Evolutionary conservation across 2,888 invertebrate species (phyloP).

Genomic region (Ferdinandea cuprea): DNA sequence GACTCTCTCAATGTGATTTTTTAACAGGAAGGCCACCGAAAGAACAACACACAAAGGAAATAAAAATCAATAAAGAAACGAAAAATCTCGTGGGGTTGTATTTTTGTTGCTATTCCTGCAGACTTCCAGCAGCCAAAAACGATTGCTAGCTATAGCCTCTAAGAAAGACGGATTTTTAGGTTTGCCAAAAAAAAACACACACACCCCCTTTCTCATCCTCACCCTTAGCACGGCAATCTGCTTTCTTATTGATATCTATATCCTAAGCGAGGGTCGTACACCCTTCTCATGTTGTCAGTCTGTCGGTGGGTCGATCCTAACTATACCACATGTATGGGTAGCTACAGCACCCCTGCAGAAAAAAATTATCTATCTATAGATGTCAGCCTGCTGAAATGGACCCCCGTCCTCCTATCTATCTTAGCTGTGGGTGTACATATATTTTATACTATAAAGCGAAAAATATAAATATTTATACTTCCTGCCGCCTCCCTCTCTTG

Average conservation of each 20-base stretch:
- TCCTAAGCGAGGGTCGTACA: conserved; percentile 21
- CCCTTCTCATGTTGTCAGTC: neutral
- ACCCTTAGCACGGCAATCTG: conserved; percentile 37
- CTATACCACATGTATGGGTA: no score
- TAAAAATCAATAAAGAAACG: conserved; percentile 63
- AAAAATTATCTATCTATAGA: conserved; percentile 8
- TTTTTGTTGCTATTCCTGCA: neutral
- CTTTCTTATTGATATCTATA: conserved; percentile 64
- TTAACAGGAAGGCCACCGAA: conserved; percentile 47
- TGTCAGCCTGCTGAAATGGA: conserved; percentile 30
- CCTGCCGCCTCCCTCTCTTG: conserved; percentile 31
- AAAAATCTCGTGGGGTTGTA: conserved; percentile 36
- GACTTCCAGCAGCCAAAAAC: conserved; percentile 28
- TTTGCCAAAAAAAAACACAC: conserved; percentile 19
- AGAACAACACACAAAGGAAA: conserved; percentile 2
- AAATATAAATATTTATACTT: conserved; percentile 72
- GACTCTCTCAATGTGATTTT: conserved; percentile 49
- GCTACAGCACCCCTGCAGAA: conserved; percentile 21
- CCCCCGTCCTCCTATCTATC: conserved; percentile 7
- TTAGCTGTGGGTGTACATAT: conserved; percentile 19
- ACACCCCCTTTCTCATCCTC: neutral
- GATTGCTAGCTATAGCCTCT: conserved; percentile 26
- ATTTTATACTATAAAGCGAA: conserved; percentile 54
- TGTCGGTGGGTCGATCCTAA: no score
- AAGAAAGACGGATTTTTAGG: conserved; percentile 22